Evolutionary conservation across 2,113 vertebrate species (phyloP).

Genomic region (Myanophis thanlyinensis): DNA sequence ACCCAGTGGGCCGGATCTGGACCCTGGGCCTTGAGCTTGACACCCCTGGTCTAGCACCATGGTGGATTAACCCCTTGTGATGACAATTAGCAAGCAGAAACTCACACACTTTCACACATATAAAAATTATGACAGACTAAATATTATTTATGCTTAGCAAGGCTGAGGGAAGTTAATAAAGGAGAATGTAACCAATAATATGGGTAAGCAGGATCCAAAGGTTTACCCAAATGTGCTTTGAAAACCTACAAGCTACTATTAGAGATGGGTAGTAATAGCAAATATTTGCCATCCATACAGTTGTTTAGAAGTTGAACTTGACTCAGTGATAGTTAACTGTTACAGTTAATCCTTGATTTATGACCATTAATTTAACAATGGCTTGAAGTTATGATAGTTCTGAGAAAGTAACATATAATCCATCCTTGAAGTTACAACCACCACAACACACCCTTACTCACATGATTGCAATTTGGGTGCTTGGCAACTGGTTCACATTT

Average conservation of each 20-base stretch:
- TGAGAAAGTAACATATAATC: too few relatives aligned
- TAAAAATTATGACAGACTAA: neutral
- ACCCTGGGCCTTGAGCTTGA: too few relatives aligned
- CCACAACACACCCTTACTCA: too few relatives aligned
- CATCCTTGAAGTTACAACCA: too few relatives aligned
- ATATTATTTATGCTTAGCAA: neutral
- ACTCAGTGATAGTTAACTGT: neutral
- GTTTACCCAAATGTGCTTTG: neutral
- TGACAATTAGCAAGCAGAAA: neutral
- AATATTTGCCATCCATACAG: neutral
- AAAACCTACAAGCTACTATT: neutral
- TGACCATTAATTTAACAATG: too few relatives aligned
- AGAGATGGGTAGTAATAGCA: neutral
- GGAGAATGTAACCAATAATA: neutral
- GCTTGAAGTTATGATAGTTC: too few relatives aligned
- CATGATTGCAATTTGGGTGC: too few relatives aligned
- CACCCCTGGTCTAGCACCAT: neutral
- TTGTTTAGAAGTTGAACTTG: neutral
- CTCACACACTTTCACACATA: neutral
- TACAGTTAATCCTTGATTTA: neutral
- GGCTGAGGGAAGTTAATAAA: neutral
- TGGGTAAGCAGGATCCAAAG: neutral
- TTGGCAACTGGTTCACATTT: too few relatives aligned
- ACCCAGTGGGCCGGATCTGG: too few relatives aligned
- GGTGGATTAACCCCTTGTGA: neutral